phyloP scores from a whole-genome alignment of 2,797 vertebrate genomes.

The Pygocentrus nattereri region DNA sequence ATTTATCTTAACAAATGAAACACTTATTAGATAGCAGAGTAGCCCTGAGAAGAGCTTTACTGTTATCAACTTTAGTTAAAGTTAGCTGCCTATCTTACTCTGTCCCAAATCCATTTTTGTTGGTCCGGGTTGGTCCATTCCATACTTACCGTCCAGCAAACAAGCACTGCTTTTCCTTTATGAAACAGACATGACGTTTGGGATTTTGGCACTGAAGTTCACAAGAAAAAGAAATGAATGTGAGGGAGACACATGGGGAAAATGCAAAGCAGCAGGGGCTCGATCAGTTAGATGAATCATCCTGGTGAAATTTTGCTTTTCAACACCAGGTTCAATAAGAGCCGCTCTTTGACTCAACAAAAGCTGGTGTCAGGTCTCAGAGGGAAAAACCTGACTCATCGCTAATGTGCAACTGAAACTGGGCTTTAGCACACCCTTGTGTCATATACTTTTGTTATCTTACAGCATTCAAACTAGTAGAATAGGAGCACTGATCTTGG shows the following conservation, averaged over 20 bases:
- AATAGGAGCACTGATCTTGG: background rate
- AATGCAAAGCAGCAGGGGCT: background rate
- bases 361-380: background rate
- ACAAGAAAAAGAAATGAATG: too few relatives aligned
- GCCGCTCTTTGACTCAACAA: background rate
- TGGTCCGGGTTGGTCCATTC: too few relatives aligned
- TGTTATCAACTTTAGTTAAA: too few relatives aligned
- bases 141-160: too few relatives aligned
- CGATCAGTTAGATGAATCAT: slow-evolving; percentile 5
- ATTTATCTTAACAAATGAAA: too few relatives aligned
- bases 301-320: background rate
- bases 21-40: too few relatives aligned
- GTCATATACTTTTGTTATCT: background rate
- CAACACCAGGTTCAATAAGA: slow-evolving; percentile 8
- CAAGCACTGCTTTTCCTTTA: too few relatives aligned
- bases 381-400: background rate
- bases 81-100: too few relatives aligned
- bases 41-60: too few relatives aligned
- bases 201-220: too few relatives aligned
- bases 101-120: too few relatives aligned
- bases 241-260: background rate
- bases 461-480: background rate
- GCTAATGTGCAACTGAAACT: background rate
- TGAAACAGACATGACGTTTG: too few relatives aligned
- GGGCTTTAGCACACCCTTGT: background rate